Evolutionary conservation across 2,113 vertebrate genomes (phyloP).

Genomic region (Leptosomus discolor): DNA sequence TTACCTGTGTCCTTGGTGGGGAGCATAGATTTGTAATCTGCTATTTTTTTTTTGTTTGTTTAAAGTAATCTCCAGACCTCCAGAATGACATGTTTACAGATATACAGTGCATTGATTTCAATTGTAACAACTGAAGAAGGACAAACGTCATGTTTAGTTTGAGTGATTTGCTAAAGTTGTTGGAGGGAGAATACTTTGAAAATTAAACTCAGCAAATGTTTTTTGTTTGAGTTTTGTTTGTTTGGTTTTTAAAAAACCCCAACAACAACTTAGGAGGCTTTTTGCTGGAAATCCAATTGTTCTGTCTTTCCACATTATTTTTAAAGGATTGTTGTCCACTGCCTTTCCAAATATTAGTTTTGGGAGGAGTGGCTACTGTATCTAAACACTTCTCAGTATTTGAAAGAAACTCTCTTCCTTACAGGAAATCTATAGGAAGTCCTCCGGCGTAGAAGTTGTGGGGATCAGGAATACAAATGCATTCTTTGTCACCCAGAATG

Average conservation of each 20-base stretch:
- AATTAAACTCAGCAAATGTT: not conserved
- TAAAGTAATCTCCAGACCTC: not conserved
- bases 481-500: conserved; percentile 36
- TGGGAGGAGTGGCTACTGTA: not conserved
- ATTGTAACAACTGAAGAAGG: not conserved
- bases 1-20: not conserved
- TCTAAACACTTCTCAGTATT: not conserved
- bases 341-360: conserved; percentile 50
- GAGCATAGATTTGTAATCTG: not conserved
- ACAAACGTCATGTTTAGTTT: not conserved
- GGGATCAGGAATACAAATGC: conserved; percentile 17
- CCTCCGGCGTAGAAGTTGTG: conserved; percentile 8
- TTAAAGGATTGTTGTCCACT: not conserved
- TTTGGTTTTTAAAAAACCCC: not conserved
- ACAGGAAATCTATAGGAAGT: conserved; percentile 42
- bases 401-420: conserved; percentile 18
- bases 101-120: not conserved
- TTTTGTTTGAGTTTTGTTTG: not conserved
- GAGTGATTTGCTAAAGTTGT: conserved; percentile 9
- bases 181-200: not conserved
- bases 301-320: not conserved
- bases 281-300: conserved; percentile 4
- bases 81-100: not conserved
- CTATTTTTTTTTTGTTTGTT: no score
- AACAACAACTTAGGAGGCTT: not conserved